phyloP scores from a whole-genome alignment of 2,113 vertebrate species.

The Bufo gargarizans region DNA sequence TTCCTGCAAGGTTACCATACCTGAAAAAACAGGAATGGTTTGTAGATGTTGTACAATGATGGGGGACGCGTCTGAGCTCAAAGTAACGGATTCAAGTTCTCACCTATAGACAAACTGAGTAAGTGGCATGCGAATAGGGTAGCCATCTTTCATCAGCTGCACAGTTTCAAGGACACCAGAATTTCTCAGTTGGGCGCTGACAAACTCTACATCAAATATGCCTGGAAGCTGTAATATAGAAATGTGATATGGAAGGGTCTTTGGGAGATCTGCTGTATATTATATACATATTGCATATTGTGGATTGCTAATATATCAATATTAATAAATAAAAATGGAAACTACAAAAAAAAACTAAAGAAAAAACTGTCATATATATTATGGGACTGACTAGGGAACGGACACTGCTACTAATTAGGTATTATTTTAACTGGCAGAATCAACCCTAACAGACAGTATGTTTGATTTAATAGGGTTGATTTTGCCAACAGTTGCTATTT shows the following conservation, averaged over 20 bases:
- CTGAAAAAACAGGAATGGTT: slow-evolving; percentile 64
- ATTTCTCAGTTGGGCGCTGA: slow-evolving; percentile 82
- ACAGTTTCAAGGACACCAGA: slow-evolving; percentile 83
- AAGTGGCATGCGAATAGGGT: slow-evolving; percentile 80
- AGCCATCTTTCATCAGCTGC: slow-evolving; percentile 79
- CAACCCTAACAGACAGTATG: no score
- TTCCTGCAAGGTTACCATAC: slow-evolving; percentile 73
- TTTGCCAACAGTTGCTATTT: no score
- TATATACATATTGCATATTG: not conserved
- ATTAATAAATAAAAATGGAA: no score
- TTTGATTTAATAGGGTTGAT: no score
- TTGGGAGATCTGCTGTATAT: not conserved
- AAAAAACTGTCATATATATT: no score
- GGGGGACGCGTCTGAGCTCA: not conserved
- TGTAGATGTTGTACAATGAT: not conserved
- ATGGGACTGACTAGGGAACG: no score
- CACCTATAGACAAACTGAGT: slow-evolving; percentile 82
- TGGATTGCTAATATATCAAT: not conserved
- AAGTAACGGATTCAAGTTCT: not conserved
- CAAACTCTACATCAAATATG: slow-evolving; percentile 85
- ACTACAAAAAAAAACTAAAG: no score
- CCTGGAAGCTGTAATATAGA: slow-evolving; percentile 74
- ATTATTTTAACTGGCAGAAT: no score
- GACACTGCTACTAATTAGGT: no score
- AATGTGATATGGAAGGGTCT: not conserved